These are phyloP conservation scores for Clivina fossor DNA, from an alignment of 2,888 invertebrate species.

Conservation along the genomic window DNA sequence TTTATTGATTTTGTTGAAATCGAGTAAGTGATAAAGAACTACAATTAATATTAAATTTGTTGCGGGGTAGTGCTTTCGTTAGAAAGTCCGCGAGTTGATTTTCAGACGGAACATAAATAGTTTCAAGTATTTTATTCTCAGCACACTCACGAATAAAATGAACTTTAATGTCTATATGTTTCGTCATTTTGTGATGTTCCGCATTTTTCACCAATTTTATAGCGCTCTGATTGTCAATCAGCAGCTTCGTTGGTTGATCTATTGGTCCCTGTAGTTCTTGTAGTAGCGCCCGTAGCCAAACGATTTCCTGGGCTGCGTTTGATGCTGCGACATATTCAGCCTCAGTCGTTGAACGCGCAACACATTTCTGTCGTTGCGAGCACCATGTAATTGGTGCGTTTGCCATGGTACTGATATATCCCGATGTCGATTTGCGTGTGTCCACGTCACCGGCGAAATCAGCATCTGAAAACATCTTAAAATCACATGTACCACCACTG, in stretches of 20 bases:
- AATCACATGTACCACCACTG: no score
- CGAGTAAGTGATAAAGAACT: no score
- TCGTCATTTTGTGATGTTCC: background rate
- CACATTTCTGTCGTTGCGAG: no score
- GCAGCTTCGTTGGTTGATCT: background rate
- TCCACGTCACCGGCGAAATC: no score
- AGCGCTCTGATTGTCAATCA: background rate
- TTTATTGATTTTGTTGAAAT: no score
- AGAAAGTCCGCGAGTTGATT: background rate
- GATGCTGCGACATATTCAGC: background rate
- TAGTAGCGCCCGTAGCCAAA: background rate
- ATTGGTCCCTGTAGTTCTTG: background rate
- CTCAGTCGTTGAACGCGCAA: background rate
- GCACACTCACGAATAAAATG: background rate
- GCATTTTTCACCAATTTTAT: background rate
- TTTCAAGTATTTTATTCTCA: background rate
- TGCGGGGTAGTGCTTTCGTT: background rate
- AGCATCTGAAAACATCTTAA: no score
- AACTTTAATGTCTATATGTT: background rate
- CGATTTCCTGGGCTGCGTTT: background rate
- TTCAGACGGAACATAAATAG: background rate
- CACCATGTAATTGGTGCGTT: no score
- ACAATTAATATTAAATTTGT: conserved; percentile 1
- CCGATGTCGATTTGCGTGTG: no score
- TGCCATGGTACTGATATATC: no score